Evolutionary conservation across 1,140 invertebrate species (phyloP), one percentile per base, ranked within the genome.

Genomic region (Leptoteleia sp.): DNA sequence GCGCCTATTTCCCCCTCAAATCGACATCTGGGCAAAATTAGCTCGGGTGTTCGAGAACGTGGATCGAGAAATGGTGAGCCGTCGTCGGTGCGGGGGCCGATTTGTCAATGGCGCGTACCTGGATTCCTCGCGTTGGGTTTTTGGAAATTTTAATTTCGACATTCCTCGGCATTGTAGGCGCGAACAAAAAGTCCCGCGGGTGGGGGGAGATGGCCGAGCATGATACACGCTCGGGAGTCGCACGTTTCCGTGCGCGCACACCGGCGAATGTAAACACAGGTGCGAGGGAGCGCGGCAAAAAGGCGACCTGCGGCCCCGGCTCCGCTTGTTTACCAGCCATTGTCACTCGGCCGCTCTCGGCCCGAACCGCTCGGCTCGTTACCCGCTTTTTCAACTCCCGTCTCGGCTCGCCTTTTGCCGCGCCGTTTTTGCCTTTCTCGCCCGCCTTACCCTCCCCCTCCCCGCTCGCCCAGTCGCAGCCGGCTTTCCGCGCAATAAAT

Each of bases 231-330:
- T 27, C 13, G 4, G 25, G 27, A 22, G 52, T 42, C 37, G 37
- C 52, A 57, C 52, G 35, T 57, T 57, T 57, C 4, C 37, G 40
- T 57, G 27, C 15, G 45, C 22, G 11, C n/a, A n/a, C 15, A 48
- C 25, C 43, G 38, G 19, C 4, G 35, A 68, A 37, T 57, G 64
- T 48, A 68, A 68, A 68, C 50, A 68, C 64, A 68, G 64, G 38
- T 71, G 65, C 54, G n/a, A n/a, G n/a, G n/a, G n/a, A n/a, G 52
- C 40, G 8, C 13, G 9, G 19, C 37, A 57, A 48, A 48, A 57
- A 59, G 35, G 11, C 52, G 43, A 59, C 68, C 55, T 43, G 55
- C 45, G 15, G 15, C n/a, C 17, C 47, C 15, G 35, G 38, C 22
- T 1, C 3, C 22, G 31, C 42, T 48, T 70, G 64, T 68, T 68